A percentile compares a stretch with the other conserved stretches of the same genome.
Evolutionary conservation across 2,797 vertebrate genomes (phyloP).

Genomic region (Adelosebastes latens): DNA sequence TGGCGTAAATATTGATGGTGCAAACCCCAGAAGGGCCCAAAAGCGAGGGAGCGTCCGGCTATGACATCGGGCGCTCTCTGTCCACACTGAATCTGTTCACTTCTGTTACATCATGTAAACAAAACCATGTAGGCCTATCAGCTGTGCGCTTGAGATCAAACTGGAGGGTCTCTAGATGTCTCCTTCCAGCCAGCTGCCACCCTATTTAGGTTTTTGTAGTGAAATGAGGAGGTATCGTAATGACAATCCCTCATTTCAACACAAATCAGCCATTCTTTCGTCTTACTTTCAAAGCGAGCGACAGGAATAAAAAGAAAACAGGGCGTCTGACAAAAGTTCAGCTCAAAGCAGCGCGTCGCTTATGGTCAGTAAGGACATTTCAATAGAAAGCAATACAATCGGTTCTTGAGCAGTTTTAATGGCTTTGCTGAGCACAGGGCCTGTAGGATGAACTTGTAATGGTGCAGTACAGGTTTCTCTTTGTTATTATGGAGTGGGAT

Average conservation of each 20-base stretch:
- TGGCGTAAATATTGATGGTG: neutral
- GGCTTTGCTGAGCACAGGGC: no score
- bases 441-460: no score
- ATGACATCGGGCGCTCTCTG: neutral
- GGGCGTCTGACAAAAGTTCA: no score
- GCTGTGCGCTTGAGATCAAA: no score
- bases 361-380: neutral
- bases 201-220: no score
- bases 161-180: no score
- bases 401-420: no score
- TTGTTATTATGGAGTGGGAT: no score
- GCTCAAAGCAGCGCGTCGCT: no score
- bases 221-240: neutral
- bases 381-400: neutral
- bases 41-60: neutral
- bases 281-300: neutral
- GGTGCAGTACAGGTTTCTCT: no score
- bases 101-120: neutral
- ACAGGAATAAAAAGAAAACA: no score
- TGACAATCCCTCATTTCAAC: neutral
- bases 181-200: no score
- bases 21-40: neutral
- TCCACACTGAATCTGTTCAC: neutral
- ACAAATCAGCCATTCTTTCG: neutral
- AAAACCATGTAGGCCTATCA: neutral